Base-by-base conservation (phyloP, 1,140 invertebrate species). In the Leptinotarsa lineolata region DNA sequence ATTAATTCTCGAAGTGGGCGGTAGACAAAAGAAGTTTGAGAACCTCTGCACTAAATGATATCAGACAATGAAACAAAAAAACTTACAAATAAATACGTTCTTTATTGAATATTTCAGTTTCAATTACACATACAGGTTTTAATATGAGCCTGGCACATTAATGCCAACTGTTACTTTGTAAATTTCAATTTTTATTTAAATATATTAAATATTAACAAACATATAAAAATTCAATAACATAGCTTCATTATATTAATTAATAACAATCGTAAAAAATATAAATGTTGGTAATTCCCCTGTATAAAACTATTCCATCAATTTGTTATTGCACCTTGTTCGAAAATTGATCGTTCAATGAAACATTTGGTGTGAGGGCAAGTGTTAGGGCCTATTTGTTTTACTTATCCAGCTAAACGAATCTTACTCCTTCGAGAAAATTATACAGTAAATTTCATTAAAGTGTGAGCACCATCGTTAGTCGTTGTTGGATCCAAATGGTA, bases 191-290 rank as follows among this genome's bases (percentile, higher is more conserved):
- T 24, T 69, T 46, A 69, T 54, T 58, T 30, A 54, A 24, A 59
- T 69, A 69, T 58, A 48, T 68, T 48, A 69, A 46, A 54, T 59
- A 69, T 69, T 69, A 69, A 69, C 68, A 69, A 46, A 60, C 54
- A 58, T 54, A 54, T 54, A 54, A 69, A 59, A 20, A 69, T 69
- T 69, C 21, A 69, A 69, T 68, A 68, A 68, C 54, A 69, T 69
- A 22, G 24, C 15, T 48, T 24, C 54, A 69, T 58, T 24, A 54
- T 69, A 69, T 69, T 58, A 69, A 69, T 59, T 18, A 69, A 22
- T 39, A 66, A 66, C 22, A 20, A 63, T 54, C 46, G 18, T 54
- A 22, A 69, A n/a, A 58, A 69, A 66, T 39, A 24, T 39, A 59
- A 69, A 59, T 22, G 48, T 46, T 30, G 46, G 46, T 69, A 69